Evolutionary conservation across 2,888 invertebrate genomes (phyloP).

Genomic region (Hirtodrosophila duncani): DNA sequence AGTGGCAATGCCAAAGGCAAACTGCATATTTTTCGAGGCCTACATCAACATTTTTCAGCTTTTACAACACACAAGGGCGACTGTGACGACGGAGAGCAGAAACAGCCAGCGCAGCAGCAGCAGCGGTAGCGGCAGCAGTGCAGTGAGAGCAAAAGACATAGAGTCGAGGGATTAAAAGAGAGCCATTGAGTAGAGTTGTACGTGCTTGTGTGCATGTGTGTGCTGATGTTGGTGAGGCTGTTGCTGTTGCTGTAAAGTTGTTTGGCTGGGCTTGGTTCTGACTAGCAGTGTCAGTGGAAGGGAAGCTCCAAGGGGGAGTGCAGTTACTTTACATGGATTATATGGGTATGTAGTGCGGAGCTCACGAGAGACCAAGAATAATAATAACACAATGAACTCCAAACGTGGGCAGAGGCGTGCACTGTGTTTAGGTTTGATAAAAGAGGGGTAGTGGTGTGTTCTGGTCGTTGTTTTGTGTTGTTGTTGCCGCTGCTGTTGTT

Average conservation of each 20-base stretch:
- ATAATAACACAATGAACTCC: conserved; percentile 75
- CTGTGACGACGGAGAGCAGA: conserved; percentile 28
- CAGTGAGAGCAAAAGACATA: not conserved
- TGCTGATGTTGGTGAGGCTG: no score
- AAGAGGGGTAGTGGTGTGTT: conserved; percentile 1
- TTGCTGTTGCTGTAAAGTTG: no score
- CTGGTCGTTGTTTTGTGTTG: conserved; percentile 20
- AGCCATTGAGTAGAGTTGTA: conserved; percentile 3
- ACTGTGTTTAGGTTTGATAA: conserved; percentile 20
- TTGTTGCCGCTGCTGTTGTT: conserved; percentile 51
- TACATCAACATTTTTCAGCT: conserved; percentile 68
- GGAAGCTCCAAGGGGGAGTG: not conserved
- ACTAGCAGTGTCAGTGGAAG: not conserved
- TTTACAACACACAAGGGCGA: conserved; percentile 51
- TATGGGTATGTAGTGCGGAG: conserved; percentile 72
- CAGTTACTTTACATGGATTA: conserved; percentile 56
- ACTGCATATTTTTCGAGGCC: conserved; percentile 70
- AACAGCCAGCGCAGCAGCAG: conserved; percentile 8
- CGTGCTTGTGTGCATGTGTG: not conserved
- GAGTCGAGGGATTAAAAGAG: conserved; percentile 4
- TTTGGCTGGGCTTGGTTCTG: no score
- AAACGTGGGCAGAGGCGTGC: conserved; percentile 58
- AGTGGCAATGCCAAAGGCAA: conserved; percentile 74
- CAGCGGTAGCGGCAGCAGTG: conserved; percentile 5
- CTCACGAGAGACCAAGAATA: conserved; percentile 62